Evolutionary conservation across 2,888 invertebrate genomes (phyloP), one percentile per base, ranked within the genome.

Genomic region (Agapostemon virescens): DNA sequence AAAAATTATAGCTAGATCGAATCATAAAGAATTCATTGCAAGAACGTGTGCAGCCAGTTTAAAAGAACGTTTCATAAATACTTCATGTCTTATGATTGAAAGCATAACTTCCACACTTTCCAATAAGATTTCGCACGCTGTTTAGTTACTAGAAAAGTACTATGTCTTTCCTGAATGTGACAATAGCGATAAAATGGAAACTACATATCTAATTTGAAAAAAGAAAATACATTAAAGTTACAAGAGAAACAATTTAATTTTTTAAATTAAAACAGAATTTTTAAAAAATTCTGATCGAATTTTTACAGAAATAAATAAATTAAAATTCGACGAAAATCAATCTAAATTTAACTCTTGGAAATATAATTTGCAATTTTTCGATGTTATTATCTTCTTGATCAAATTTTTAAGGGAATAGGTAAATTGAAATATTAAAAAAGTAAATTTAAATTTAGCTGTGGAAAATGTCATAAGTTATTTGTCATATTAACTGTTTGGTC

Each of bases 41-140:
- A 23, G 55, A 26, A 26, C 26, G 30, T 30, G 55, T 55, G 26
- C 17, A 55, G 17, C 17, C 26, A 55, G 61, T 61, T 33, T 33
- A 33, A 61, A 61, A 17, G 33, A 61, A 61, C 33, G 30, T 33
- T 30, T 55, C 61, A 61, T 61, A 61, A 61, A 61, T 33, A 61
- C 33, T 61, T 30, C 61, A 61, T 61, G 33, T 33, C 17, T 33
- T 20, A 61, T 20, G 61, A 61, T 61, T 30, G 33, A 30, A 30
- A 55, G 26, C 55, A 55, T 26, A 55, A 55, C 55, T 55, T 55
- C 26, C 23, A 17, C 55, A 55, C 2, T 26, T 26, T 55, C 55
- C 26, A 55, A 55, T 55, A 55, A 26, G 49, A 49, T 49, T 49
- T 49, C 26, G 55, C 52, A 15, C 55, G 15, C 11, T 49, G n/a